Conservation (phyloP, 1,140 invertebrate genomes). For the Oncopeltus fasciatus region DNA sequence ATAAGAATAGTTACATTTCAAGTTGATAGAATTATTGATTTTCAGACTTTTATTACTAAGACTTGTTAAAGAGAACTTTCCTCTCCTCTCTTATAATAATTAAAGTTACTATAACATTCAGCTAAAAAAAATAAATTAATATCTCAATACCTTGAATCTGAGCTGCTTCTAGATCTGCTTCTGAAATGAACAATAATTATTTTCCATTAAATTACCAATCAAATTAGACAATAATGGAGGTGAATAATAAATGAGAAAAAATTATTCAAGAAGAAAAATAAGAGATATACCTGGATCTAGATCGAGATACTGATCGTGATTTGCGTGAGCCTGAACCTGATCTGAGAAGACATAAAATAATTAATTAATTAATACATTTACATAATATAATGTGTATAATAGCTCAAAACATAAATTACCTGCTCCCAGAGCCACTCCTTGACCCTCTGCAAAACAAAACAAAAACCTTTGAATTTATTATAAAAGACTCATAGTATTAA, state of each 20-base stretch:
- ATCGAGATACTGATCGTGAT: too few relatives aligned
- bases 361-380: constrained; percentile 27
- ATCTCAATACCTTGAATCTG: constrained; percentile 15
- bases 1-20: neutral
- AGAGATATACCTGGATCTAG: too few relatives aligned
- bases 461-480: too few relatives aligned
- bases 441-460: constrained; percentile 2
- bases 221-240: too few relatives aligned
- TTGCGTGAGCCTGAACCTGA: constrained; percentile 18
- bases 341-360: constrained; percentile 21
- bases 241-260: too few relatives aligned
- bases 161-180: constrained; percentile 19
- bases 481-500: too few relatives aligned
- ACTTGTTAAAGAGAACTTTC: too few relatives aligned
- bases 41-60: neutral
- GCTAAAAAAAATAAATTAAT: neutral
- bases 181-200: too few relatives aligned
- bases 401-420: neutral
- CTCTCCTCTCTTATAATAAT: too few relatives aligned
- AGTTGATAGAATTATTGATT: neutral
- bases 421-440: constrained; percentile 6
- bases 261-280: too few relatives aligned
- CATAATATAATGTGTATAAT: constrained; percentile 18
- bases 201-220: too few relatives aligned
- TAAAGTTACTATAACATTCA: neutral